Evolutionary conservation across 2,888 invertebrate genomes (phyloP).

Genomic region (Plagodis pulveraria): DNA sequence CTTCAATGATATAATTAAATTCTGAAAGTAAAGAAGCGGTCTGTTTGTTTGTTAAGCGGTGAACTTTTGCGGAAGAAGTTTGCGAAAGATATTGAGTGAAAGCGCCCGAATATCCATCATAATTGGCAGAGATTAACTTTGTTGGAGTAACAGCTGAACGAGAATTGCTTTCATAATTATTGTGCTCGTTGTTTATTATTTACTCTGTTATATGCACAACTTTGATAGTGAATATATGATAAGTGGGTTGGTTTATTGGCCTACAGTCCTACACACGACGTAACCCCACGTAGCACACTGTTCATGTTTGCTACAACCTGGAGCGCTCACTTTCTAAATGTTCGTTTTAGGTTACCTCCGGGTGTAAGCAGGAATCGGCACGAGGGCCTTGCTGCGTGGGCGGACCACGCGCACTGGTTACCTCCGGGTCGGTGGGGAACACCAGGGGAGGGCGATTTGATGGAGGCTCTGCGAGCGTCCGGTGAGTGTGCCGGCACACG

Average conservation of each 20-base stretch:
- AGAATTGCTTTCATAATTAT: slow-evolving; percentile 3
- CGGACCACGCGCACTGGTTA: too few species aligned
- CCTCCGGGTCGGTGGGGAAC: too few species aligned
- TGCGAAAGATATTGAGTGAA: slow-evolving; percentile 16
- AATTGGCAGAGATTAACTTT: slow-evolving; percentile 15
- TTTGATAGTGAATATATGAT: neutral
- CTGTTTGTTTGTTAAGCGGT: slow-evolving; percentile 47
- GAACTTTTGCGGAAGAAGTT: slow-evolving; percentile 36
- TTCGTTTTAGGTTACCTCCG: too few species aligned
- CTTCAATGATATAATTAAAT: slow-evolving; percentile 50
- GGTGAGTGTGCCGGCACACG: too few species aligned
- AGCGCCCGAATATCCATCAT: slow-evolving; percentile 19
- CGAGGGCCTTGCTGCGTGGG: too few species aligned
- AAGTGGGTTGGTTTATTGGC: too few species aligned
- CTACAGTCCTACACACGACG: too few species aligned
- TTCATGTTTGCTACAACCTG: too few species aligned
- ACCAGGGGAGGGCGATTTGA: too few species aligned
- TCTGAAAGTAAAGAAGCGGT: slow-evolving; percentile 30
- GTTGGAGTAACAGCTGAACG: slow-evolving; percentile 5
- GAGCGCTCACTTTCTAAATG: neutral
- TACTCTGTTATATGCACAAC: neutral
- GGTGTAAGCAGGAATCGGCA: too few species aligned
- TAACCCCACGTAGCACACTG: too few species aligned
- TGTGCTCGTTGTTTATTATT: neutral
- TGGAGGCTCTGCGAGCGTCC: too few species aligned